Evolutionary conservation across 2,888 invertebrate genomes (phyloP).

Genomic region (Chrysomela aeneicollis): DNA sequence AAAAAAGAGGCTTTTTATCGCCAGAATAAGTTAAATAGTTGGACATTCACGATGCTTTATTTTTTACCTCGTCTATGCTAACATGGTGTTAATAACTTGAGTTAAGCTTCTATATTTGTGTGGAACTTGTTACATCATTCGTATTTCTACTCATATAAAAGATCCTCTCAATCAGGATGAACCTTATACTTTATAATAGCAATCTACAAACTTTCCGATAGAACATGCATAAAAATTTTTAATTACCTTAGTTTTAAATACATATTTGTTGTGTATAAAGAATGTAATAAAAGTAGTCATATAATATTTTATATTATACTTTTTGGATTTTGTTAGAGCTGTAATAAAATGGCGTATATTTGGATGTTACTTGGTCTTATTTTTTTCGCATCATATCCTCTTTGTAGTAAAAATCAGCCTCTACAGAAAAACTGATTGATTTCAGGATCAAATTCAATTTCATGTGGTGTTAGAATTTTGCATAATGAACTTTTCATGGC

Average conservation of each 20-base stretch:
- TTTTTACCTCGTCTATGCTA: no score
- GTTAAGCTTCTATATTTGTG: not conserved
- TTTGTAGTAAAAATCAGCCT: no score
- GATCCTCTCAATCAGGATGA: constrained; percentile 22
- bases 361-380: constrained; percentile 56
- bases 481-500: no score
- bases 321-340: constrained; percentile 62
- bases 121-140: not conserved
- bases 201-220: constrained; percentile 39
- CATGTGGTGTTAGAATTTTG: no score
- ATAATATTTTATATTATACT: constrained; percentile 61
- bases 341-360: constrained; percentile 64
- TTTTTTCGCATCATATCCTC: constrained; percentile 20
- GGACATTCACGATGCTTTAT: no score
- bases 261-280: constrained; percentile 59
- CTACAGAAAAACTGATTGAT: no score
- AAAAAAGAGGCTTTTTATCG: no score
- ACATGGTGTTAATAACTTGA: no score
- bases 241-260: constrained; percentile 42
- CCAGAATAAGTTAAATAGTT: no score
- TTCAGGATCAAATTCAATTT: no score
- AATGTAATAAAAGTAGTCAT: constrained; percentile 55
- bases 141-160: constrained; percentile 30
- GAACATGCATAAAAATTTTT: constrained; percentile 36
- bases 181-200: constrained; percentile 40